These are phyloP conservation scores for Meta bourneti DNA, from an alignment of 2,888 invertebrate genomes.

Conservation along the genomic window DNA sequence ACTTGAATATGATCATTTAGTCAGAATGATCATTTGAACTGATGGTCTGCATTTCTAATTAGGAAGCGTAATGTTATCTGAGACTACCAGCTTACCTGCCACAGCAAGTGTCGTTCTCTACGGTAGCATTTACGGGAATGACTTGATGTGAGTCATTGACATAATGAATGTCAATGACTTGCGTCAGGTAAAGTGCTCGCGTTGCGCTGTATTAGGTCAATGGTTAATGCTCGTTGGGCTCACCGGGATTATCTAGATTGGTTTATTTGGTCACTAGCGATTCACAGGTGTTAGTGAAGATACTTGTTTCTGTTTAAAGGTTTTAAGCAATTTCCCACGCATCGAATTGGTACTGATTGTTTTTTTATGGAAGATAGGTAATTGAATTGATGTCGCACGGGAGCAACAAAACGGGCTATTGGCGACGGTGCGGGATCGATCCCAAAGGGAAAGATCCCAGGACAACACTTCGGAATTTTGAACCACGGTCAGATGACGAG, in stretches of 20 bases:
- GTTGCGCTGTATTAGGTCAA: neutral
- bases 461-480: too few relatives aligned
- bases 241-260: neutral
- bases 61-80: neutral
- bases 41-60: neutral
- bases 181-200: neutral
- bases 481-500: too few relatives aligned
- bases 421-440: too few relatives aligned
- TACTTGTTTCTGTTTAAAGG: neutral
- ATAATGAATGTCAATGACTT: neutral
- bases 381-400: too few relatives aligned
- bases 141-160: neutral
- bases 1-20: neutral
- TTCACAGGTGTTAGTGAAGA: neutral
- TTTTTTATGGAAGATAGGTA: too few relatives aligned
- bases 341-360: too few relatives aligned
- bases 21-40: neutral
- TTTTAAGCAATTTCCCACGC: too few relatives aligned
- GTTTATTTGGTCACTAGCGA: neutral
- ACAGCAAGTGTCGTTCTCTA: neutral
- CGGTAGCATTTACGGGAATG: neutral
- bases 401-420: too few relatives aligned
- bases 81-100: neutral
- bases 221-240: neutral
- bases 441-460: too few relatives aligned